These are phyloP conservation scores for Smutsia temminckii DNA, from an alignment of 2,797 vertebrate species.

Conservation along the genomic window DNA sequence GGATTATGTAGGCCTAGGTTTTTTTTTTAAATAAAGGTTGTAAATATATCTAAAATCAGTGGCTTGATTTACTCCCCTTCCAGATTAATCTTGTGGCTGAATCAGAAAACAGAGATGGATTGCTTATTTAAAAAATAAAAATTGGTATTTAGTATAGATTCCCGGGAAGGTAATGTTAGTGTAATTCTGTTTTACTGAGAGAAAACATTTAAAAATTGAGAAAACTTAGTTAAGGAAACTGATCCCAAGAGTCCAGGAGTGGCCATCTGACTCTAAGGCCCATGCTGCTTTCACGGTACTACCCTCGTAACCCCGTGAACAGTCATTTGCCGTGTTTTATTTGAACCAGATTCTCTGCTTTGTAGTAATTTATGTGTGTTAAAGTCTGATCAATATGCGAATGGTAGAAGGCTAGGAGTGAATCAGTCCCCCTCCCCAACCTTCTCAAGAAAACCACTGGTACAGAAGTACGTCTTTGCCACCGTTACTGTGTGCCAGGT, in stretches of 20 bases:
- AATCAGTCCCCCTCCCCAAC: not conserved
- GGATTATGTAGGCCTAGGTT: not conserved
- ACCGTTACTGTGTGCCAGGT: not conserved
- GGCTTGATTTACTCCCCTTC: not conserved
- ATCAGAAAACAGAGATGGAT: not conserved
- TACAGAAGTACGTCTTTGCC: not conserved
- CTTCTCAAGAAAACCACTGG: not conserved
- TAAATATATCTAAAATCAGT: not conserved
- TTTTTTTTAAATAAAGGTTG: not conserved
- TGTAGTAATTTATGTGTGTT: not conserved
- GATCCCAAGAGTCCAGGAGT: not conserved
- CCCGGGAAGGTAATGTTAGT: not conserved
- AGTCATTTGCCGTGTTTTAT: not conserved
- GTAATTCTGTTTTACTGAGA: not conserved
- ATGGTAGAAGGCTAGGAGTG: not conserved
- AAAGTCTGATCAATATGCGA: not conserved
- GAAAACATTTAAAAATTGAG: not conserved
- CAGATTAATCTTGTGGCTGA: not conserved
- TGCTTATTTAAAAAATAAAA: slow-evolving; percentile 28
- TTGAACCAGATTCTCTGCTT: not conserved
- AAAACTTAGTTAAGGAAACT: not conserved
- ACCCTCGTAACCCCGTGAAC: not conserved
- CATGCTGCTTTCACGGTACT: not conserved
- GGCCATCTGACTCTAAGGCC: not conserved
- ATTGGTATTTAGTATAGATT: not conserved